phyloP scores from a whole-genome alignment of 2,113 vertebrate genomes.

The Oxyura jamaicensis region DNA sequence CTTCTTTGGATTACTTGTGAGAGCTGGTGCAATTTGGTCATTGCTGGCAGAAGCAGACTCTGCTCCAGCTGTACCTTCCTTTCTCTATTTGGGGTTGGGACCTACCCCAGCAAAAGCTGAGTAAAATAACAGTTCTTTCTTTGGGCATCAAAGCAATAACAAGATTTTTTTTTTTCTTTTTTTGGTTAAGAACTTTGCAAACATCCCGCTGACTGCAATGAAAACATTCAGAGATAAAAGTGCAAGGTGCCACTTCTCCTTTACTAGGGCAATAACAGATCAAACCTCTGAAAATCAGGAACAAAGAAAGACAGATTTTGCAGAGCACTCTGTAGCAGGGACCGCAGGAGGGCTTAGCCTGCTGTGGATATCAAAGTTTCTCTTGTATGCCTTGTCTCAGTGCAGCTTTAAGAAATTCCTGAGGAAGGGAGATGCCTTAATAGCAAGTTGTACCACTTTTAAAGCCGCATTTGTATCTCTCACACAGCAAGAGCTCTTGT shows the following conservation, averaged over 20 bases:
- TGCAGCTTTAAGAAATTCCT: constrained; percentile 44
- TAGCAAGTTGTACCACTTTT: constrained; percentile 25
- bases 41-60: neutral
- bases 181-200: neutral
- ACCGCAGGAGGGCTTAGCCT: constrained; percentile 45
- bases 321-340: neutral
- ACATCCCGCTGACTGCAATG: neutral
- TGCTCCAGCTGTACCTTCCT: neutral
- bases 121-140: neutral
- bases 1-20: neutral
- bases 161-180: neutral
- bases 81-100: neutral
- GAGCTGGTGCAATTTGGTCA: neutral
- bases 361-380: constrained; percentile 50
- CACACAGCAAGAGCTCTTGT: constrained; percentile 48
- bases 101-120: neutral
- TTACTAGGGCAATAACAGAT: neutral
- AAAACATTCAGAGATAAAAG: neutral
- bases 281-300: neutral
- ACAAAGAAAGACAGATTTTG: neutral
- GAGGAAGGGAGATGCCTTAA: constrained; percentile 41
- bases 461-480: constrained; percentile 36
- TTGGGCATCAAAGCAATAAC: neutral
- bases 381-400: neutral
- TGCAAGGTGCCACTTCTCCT: neutral